Evolutionary conservation across 1,140 invertebrate genomes (phyloP).

Genomic region (Gyrodactylus salaris): DNA sequence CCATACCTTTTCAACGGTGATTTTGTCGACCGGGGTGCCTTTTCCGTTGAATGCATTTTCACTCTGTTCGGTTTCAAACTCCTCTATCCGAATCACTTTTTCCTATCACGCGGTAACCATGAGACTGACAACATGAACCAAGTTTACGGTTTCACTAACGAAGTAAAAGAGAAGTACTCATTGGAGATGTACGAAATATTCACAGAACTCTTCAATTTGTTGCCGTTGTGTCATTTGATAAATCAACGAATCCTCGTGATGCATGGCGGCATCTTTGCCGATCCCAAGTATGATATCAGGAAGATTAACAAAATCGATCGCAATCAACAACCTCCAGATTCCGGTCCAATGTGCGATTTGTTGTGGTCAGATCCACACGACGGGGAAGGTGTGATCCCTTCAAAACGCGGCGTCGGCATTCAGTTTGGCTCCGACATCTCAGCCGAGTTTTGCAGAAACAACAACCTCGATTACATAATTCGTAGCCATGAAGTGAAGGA

Average conservation of each 20-base stretch:
- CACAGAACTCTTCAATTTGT: constrained; percentile 86
- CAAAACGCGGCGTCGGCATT: constrained; percentile 77
- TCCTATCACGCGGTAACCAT: constrained; percentile 91
- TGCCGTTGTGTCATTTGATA: constrained; percentile 73
- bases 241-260: constrained; percentile 45
- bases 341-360: constrained; percentile 66
- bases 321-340: constrained; percentile 77
- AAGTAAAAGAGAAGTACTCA: constrained; percentile 60
- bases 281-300: constrained; percentile 51
- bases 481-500: constrained; percentile 91
- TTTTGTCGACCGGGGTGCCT: constrained; percentile 92
- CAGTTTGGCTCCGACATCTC: constrained; percentile 97
- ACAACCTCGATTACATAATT: constrained; percentile 63
- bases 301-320: constrained; percentile 54
- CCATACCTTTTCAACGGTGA: constrained; percentile 96
- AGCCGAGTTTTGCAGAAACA: constrained; percentile 33
- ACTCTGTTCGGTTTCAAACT: constrained; percentile 82
- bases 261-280: neutral
- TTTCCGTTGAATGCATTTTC: constrained; percentile 95
- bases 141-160: constrained; percentile 92
- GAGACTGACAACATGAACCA: constrained; percentile 93
- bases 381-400: constrained; percentile 43
- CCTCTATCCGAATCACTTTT: constrained; percentile 80
- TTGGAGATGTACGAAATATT: constrained; percentile 73
- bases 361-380: constrained; percentile 90